These are phyloP conservation scores for Triplophysa dalaica DNA, from an alignment of 2,113 vertebrate genomes.

Conservation along the genomic window DNA sequence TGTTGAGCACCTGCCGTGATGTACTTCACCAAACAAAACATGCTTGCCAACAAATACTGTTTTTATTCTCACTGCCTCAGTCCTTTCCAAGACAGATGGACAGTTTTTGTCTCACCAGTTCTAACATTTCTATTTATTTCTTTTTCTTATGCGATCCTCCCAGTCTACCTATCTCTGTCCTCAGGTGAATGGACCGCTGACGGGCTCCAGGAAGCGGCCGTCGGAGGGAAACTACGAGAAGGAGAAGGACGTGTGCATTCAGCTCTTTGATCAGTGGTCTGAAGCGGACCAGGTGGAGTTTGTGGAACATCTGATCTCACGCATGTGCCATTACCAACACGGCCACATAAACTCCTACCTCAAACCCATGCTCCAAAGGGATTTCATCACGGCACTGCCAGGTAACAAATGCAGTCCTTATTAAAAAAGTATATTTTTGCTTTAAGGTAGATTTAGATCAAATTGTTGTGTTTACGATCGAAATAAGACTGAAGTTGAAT, in stretches of 20 bases:
- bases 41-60: too few relatives aligned
- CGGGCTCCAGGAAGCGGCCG: slow-evolving; percentile 92
- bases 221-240: slow-evolving; percentile 98
- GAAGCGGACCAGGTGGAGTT: slow-evolving; percentile 99
- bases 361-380: slow-evolving; percentile 99
- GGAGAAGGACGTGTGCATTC: slow-evolving; percentile 98
- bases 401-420: slow-evolving; percentile 69
- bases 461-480: too few relatives aligned
- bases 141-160: slow-evolving; percentile 11
- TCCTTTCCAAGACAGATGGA: not conserved
- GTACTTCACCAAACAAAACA: too few relatives aligned
- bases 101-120: not conserved
- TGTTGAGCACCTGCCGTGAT: too few relatives aligned
- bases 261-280: slow-evolving; percentile 98
- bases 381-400: slow-evolving; percentile 97
- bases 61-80: not conserved
- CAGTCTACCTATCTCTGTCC: slow-evolving; percentile 25
- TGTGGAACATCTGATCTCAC: slow-evolving; percentile 98
- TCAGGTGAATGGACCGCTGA: slow-evolving; percentile 93
- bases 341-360: slow-evolving; percentile 99
- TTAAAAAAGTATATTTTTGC: not conserved
- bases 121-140: not conserved
- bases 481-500: too few relatives aligned
- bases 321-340: slow-evolving; percentile 99
- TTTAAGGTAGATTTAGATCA: too few relatives aligned